Evolutionary conservation across 2,113 vertebrate species (phyloP).

Genomic region (Poecile atricapillus): DNA sequence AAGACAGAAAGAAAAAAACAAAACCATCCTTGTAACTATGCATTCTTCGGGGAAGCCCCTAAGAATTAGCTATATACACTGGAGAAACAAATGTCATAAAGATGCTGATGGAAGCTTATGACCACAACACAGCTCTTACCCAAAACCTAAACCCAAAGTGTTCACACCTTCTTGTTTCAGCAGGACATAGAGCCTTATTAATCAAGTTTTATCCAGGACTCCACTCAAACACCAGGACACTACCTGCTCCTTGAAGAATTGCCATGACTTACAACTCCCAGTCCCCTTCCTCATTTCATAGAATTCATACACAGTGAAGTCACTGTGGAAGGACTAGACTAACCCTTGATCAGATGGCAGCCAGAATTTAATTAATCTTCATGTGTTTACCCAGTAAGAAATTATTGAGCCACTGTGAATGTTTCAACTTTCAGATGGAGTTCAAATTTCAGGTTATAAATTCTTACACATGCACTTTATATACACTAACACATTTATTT

Average conservation of each 20-base stretch:
- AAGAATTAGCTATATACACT: not conserved
- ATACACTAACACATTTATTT: not conserved
- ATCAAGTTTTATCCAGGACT: not conserved
- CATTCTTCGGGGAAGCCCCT: not conserved
- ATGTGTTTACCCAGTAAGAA: not conserved
- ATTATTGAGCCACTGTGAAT: not conserved
- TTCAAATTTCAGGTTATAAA: not conserved
- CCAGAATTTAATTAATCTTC: not conserved
- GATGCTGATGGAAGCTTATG: not conserved
- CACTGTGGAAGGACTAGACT: not conserved
- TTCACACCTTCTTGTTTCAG: not conserved
- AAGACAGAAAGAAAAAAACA: not conserved
- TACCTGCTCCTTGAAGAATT: not conserved
- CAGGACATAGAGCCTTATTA: not conserved
- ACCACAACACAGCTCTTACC: not conserved
- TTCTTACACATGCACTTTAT: not conserved
- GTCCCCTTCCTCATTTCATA: not conserved
- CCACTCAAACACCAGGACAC: not conserved
- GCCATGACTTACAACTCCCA: not conserved
- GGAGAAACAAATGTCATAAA: not conserved
- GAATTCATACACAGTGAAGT: not conserved
- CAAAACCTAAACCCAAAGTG: not conserved
- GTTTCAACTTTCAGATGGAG: not conserved
- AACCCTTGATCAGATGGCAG: not conserved
- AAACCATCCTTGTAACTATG: not conserved